Conservation (phyloP, 2,797 vertebrate species). For the Babyrousa celebensis region DNA sequence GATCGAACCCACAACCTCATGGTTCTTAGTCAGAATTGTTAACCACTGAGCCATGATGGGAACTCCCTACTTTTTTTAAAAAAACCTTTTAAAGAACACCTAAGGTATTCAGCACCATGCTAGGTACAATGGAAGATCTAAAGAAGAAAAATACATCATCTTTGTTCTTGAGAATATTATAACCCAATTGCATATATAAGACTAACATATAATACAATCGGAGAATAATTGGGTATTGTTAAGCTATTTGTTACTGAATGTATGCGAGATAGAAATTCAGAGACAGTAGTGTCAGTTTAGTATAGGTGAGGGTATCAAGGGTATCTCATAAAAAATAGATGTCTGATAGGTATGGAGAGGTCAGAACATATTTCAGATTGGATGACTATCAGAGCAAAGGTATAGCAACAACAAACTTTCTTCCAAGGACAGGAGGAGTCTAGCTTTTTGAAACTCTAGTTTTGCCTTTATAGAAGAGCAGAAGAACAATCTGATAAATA, state of each 20-base stretch:
- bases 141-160: neutral
- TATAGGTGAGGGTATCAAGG: neutral
- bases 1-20: too few species aligned
- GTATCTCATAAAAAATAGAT: neutral
- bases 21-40: too few species aligned
- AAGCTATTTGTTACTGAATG: neutral
- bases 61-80: too few species aligned
- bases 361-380: neutral
- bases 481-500: neutral
- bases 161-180: neutral
- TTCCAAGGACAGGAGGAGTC: neutral
- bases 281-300: neutral
- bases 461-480: neutral
- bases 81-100: neutral
- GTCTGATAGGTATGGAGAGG: neutral
- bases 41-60: too few species aligned
- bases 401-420: neutral
- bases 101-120: neutral
- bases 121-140: neutral
- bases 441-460: neutral
- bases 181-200: neutral
- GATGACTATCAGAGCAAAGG: neutral
- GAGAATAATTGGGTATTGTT: neutral
- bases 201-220: neutral
- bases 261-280: neutral